A percentile compares a stretch with the other conserved stretches of the same genome.
Evolutionary conservation across 2,113 vertebrate genomes (phyloP).

Genomic region (Amazona guildingii): DNA sequence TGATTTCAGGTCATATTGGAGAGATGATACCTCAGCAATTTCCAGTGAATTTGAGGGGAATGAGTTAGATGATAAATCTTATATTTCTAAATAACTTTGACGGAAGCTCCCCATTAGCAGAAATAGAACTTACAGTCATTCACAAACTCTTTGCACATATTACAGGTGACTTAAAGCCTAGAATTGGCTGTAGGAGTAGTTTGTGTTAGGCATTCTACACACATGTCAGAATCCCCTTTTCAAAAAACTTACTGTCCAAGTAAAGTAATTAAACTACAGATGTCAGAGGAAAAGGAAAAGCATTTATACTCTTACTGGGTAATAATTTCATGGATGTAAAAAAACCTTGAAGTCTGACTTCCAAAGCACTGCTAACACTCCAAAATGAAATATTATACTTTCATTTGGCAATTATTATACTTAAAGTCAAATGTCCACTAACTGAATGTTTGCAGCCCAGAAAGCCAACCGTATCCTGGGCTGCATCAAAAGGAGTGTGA

Average conservation of each 20-base stretch:
- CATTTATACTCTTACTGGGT: background rate
- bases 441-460: background rate
- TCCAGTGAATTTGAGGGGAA: background rate
- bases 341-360: fast-evolving
- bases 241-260: background rate
- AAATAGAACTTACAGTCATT: background rate
- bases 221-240: background rate
- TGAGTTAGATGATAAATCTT: background rate
- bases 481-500: too few relatives aligned
- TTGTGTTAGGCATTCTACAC: background rate
- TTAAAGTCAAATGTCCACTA: background rate
- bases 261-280: background rate
- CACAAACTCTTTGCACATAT: background rate
- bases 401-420: background rate
- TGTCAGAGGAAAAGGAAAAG: background rate
- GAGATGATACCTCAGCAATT: background rate
- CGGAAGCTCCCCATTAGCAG: background rate
- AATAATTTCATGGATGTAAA: background rate
- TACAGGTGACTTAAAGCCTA: background rate
- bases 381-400: background rate
- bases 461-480: too few relatives aligned
- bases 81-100: background rate
- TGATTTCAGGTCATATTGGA: background rate
- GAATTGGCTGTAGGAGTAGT: background rate
- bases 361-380: background rate